These are phyloP conservation scores for zebrafish (Danio rerio) DNA, from an alignment of 2,113 vertebrate genomes.

Conservation along the genomic window GRCz12tu NC_133194.1:14752501-14753000, in stretches of 20 bases:
- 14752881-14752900: background rate
- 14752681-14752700: background rate
- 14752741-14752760: background rate
- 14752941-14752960: background rate
- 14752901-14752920: background rate
- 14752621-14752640: background rate
- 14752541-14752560: background rate
- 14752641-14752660: conserved; percentile 3
- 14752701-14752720: background rate
- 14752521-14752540: background rate
- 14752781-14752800: background rate
- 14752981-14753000: conserved; percentile 5
- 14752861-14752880: background rate
- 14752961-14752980: background rate
- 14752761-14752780: background rate
- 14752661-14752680: background rate
- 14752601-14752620: background rate
- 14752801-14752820: background rate
- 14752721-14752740: background rate
- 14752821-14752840: background rate
- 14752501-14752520: background rate
- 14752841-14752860: background rate
- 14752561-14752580: background rate
- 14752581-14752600: background rate
- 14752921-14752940: background rate